phyloP scores from a whole-genome alignment of 1,140 invertebrate genomes.

The Leptonema lineaticorne region DNA sequence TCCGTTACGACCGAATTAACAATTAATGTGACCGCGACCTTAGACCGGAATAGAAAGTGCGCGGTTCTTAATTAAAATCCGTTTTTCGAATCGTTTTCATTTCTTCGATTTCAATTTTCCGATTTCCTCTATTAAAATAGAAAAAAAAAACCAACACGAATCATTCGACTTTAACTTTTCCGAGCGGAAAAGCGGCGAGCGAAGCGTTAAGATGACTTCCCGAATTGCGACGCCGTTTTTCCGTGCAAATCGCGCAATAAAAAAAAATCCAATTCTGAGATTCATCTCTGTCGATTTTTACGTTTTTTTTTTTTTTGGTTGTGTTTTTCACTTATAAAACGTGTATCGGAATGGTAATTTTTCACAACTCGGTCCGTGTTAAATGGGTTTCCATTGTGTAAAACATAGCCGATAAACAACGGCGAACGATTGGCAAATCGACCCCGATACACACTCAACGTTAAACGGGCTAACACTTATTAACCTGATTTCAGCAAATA shows the following conservation, averaged over 20 bases:
- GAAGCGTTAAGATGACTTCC: slow-evolving; percentile 14
- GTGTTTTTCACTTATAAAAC: background rate
- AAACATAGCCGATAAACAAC: no score
- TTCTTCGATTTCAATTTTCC: background rate
- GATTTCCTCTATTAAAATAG: background rate
- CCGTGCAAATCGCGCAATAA: slow-evolving; percentile 9
- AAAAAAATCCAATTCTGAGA: background rate
- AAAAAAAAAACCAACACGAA: background rate
- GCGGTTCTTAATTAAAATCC: no score
- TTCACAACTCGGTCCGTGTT: no score
- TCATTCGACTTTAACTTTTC: background rate
- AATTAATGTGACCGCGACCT: no score
- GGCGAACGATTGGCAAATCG: background rate
- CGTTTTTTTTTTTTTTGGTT: background rate
- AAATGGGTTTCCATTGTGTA: no score
- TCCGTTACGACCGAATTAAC: no score
- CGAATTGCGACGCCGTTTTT: background rate
- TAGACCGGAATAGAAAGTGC: no score
- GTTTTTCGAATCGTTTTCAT: background rate
- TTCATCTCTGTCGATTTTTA: background rate
- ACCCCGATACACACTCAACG: background rate
- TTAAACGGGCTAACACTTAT: background rate
- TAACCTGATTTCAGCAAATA: background rate
- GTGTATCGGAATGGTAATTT: no score
- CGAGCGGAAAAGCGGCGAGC: slow-evolving; percentile 7